These are phyloP conservation scores for Drosophila silvestris DNA, from an alignment of 2,888 invertebrate genomes.

Conservation along the genomic window DNA sequence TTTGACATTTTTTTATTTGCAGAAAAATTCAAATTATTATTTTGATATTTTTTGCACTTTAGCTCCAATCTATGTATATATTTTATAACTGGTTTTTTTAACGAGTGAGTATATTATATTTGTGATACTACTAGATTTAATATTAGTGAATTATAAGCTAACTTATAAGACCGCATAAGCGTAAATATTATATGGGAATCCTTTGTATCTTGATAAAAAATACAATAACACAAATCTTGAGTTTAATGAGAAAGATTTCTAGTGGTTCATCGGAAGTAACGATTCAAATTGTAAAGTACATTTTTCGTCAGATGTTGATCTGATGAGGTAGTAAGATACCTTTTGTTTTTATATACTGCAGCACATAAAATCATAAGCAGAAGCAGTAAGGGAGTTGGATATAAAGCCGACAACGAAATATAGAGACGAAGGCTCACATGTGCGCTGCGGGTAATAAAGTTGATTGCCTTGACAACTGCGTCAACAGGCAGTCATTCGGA, in stretches of 20 bases:
- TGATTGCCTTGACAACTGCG: slow-evolving; percentile 72
- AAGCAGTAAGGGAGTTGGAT: neutral
- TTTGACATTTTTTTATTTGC: neutral
- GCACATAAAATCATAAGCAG: slow-evolving; percentile 12
- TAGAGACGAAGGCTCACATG: slow-evolving; percentile 43
- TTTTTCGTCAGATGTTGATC: neutral
- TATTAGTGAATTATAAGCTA: neutral
- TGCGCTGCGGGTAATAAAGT: slow-evolving; percentile 71
- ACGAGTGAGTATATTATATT: too few species aligned
- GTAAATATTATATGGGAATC: neutral
- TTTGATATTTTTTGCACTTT: neutral
- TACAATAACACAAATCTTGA: neutral
- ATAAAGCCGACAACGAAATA: neutral
- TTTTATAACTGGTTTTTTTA: neutral
- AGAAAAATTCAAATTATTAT: neutral
- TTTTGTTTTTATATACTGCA: neutral
- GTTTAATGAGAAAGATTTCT: neutral
- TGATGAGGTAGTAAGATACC: neutral
- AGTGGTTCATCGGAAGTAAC: neutral
- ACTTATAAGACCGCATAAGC: neutral
- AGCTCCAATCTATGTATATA: neutral
- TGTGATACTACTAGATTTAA: neutral
- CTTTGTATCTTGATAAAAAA: neutral
- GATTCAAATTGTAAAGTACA: neutral
- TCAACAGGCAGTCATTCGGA: slow-evolving; percentile 49